Base-by-base conservation (phyloP, 2,113 vertebrate genomes). In the Nansenia antarctica region DNA sequence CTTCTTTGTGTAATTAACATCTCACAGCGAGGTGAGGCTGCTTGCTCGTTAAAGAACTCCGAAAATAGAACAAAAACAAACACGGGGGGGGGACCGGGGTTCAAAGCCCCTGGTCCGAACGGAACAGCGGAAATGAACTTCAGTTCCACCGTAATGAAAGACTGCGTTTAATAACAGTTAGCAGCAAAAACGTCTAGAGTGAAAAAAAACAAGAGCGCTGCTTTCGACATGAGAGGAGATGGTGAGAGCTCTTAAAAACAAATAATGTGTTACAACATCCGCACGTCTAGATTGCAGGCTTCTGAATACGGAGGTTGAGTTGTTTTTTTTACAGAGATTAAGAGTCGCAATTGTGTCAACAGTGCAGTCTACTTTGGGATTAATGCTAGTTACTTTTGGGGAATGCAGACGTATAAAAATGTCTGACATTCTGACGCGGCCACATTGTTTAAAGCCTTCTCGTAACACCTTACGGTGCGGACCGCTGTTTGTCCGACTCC, bases 1-100 rank as follows among this genome's bases (percentile, higher is more conserved):
- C 66, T 65, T 78, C 76, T 47, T 70, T 34, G 71, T 80, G 69
- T 85, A 77, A 81, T 85, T 83, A 85, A 62, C 64, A 63, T 66
- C 77, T 85, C 69, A 83, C 70, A 85, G 69, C 47, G 71, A 81
- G 78, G 76, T 83, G 71, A 74, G 76, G 80, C 70, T 26, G 76
- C 57, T 60, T 73, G 74, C 74, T 76, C 77, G 83, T 79, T 73
- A 81, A 83, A 75, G n/a, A 66, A 62, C 37, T 69, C 69, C 55
- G 74, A 85, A n/a, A 79, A 82, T 82, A 83, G 81, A 77, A 65
- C 59, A 58, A 65, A 79, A 68, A 76, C 70, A 66, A 77, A 81
- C 57, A 57, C 20, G 39, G 70, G 34, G 76, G 30, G 39, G 70
- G 34, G 76, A 35, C 66, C 65, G 68, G n/a, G 64, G 69, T 81